These are phyloP conservation scores for Ellobium chinense DNA, from an alignment of 2,888 invertebrate species.

Conservation along the genomic window DNA sequence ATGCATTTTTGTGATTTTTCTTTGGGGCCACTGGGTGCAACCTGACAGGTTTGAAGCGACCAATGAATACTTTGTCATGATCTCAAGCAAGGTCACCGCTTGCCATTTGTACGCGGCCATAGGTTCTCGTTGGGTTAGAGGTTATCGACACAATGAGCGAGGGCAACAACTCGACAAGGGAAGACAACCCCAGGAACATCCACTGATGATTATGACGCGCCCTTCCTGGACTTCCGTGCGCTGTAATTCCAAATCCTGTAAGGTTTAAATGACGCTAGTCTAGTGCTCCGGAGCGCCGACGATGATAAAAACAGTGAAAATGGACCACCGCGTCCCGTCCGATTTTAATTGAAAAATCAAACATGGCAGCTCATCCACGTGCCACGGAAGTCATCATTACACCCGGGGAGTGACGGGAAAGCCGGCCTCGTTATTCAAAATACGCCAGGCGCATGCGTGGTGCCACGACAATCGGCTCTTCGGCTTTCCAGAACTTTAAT, in stretches of 20 bases:
- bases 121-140: not conserved
- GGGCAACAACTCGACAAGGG: not conserved
- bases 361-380: conserved; percentile 43
- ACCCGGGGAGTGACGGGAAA: conserved; percentile 23
- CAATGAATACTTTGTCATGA: not conserved
- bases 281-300: no score
- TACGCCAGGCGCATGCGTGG: conserved; percentile 31
- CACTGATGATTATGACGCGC: not conserved
- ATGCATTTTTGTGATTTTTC: no score
- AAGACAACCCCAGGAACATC: conserved; percentile 1
- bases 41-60: no score
- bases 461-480: conserved; percentile 22
- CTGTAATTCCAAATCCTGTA: no score
- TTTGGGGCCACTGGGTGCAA: no score
- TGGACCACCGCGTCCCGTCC: conserved; percentile 33
- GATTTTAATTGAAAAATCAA: conserved; percentile 47
- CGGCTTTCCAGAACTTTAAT: conserved; percentile 15
- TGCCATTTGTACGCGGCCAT: not conserved
- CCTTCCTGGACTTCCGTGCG: no score
- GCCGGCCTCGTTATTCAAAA: conserved; percentile 35
- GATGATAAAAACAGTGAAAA: not conserved
- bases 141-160: not conserved
- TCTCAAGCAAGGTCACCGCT: not conserved
- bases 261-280: no score
- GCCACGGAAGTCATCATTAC: conserved; percentile 45